These are phyloP conservation scores for Agrotis ipsilon DNA, from an alignment of 2,888 invertebrate species.

Conservation along the genomic window DNA sequence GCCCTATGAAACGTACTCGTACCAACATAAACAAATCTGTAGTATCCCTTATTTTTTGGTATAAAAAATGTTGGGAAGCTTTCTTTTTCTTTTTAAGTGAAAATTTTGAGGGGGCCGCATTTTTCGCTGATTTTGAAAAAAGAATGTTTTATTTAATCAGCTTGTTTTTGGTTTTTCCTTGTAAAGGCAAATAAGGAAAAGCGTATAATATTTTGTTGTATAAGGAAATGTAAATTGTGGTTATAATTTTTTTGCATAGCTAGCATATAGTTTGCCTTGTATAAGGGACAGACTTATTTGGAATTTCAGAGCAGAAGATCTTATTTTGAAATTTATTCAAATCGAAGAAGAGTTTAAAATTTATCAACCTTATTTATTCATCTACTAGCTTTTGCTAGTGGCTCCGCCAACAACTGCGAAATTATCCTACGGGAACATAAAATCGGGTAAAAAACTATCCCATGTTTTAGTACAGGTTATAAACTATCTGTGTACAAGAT, in stretches of 20 bases:
- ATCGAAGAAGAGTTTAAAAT: too few species aligned
- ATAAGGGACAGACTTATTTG: too few species aligned
- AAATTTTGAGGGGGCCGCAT: conserved; percentile 22
- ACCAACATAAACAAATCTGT: background rate
- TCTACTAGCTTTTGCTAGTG: too few species aligned
- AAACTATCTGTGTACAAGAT: too few species aligned
- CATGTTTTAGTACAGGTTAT: too few species aligned
- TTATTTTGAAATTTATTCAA: background rate
- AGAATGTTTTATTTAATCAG: conserved; percentile 38
- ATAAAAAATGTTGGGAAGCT: conserved; percentile 22
- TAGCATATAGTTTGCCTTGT: background rate
- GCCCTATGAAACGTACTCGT: background rate
- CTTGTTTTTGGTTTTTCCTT: conserved; percentile 18
- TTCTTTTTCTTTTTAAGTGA: conserved; percentile 13
- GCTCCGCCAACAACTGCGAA: too few species aligned
- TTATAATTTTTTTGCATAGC: conserved; percentile 11
- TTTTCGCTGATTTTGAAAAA: conserved; percentile 45
- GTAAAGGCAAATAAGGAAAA: conserved; percentile 20
- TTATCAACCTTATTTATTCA: too few species aligned
- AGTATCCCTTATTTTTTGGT: conserved; percentile 5
- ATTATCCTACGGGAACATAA: too few species aligned
- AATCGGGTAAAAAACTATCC: too few species aligned
- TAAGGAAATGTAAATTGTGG: conserved; percentile 2
- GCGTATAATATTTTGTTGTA: conserved; percentile 9
- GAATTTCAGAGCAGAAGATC: background rate